These are phyloP conservation scores for Achroia grisella DNA, from an alignment of 1,140 invertebrate genomes.

Conservation along the genomic window DNA sequence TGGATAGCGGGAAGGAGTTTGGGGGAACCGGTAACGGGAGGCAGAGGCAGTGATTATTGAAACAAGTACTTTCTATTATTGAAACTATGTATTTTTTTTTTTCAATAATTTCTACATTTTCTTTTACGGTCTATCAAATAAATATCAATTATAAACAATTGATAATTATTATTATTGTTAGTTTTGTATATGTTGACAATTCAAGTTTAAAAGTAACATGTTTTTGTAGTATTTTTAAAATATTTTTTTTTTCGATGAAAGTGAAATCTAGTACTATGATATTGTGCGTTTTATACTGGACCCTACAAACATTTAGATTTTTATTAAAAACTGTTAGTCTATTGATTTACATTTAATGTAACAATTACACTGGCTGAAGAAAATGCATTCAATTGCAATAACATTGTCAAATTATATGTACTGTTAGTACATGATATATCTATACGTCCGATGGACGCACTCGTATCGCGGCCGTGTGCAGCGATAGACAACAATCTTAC, in stretches of 20 bases:
- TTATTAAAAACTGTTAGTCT: slow-evolving; percentile 64
- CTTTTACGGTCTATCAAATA: slow-evolving; percentile 67
- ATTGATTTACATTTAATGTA: slow-evolving; percentile 59
- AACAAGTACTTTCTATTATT: slow-evolving; percentile 56
- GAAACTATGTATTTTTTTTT: slow-evolving; percentile 68
- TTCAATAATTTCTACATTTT: slow-evolving; percentile 66
- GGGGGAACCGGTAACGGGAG: background rate
- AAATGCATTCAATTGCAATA: slow-evolving; percentile 51
- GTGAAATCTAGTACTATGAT: slow-evolving; percentile 70
- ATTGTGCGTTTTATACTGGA: slow-evolving; percentile 71
- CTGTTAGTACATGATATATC: slow-evolving; percentile 48
- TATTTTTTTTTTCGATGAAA: slow-evolving; percentile 45
- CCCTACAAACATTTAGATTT: slow-evolving; percentile 71
- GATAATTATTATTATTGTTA: slow-evolving; percentile 66
- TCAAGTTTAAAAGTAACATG: slow-evolving; percentile 59
- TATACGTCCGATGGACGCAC: slow-evolving; percentile 43
- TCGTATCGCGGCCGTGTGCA: slow-evolving; percentile 38
- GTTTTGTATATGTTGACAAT: slow-evolving; percentile 68
- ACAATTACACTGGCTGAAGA: slow-evolving; percentile 62
- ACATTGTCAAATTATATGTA: slow-evolving; percentile 48
- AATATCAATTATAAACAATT: slow-evolving; percentile 72
- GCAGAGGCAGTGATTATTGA: slow-evolving; percentile 19
- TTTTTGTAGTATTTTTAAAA: slow-evolving; percentile 50
- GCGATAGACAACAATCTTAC: slow-evolving; percentile 66
- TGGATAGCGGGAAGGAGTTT: background rate